A percentile compares a stretch with the other conserved stretches of the same genome.
Evolutionary conservation across 1,140 invertebrate species (phyloP).

Genomic region (Sinella curviseta): DNA sequence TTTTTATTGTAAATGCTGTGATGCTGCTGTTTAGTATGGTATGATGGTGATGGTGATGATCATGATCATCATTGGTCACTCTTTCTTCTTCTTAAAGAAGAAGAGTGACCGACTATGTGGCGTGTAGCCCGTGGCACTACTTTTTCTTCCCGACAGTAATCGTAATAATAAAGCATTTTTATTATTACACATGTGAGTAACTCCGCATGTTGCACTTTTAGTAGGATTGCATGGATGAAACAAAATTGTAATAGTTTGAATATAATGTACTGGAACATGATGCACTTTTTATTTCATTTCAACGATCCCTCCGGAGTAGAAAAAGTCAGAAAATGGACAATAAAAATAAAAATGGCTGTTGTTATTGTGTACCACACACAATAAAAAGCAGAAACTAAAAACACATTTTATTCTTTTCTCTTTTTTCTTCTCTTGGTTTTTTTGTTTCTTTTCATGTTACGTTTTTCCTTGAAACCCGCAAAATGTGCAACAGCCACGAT

Average conservation of each 20-base stretch:
- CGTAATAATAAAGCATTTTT: not conserved
- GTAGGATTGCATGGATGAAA: no score
- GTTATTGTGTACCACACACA: not conserved
- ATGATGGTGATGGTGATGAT: no score
- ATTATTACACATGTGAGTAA: not conserved
- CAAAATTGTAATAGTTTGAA: no score
- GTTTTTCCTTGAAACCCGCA: not conserved
- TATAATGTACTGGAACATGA: no score
- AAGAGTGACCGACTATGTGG: no score
- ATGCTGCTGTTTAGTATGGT: no score
- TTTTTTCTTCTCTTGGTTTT: no score
- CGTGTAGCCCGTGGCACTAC: not conserved
- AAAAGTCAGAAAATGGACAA: not conserved
- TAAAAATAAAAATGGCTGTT: not conserved
- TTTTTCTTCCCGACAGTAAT: not conserved
- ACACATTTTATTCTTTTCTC: no score
- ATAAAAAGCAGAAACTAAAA: not conserved
- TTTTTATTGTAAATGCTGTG: not conserved
- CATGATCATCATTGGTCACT: no score
- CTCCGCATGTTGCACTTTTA: not conserved
- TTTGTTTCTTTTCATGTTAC: no score
- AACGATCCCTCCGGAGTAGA: conserved; percentile 12
- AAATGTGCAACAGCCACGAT: no score
- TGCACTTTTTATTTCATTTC: not conserved
- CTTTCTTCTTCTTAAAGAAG: no score